Evolutionary conservation across 2,113 vertebrate species (phyloP).

Genomic region (Caretta caretta): DNA sequence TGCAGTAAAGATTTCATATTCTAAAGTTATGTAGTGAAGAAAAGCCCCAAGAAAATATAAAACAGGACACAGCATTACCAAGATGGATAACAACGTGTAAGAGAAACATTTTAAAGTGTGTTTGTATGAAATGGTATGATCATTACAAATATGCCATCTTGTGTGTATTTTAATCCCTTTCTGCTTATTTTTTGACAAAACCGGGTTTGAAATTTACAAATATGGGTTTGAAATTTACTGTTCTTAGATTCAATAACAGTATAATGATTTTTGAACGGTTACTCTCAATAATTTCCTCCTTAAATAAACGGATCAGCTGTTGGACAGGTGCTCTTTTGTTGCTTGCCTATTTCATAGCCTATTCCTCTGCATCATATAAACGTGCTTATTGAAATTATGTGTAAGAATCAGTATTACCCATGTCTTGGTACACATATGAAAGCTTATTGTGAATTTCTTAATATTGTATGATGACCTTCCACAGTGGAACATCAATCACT

Average conservation of each 20-base stretch:
- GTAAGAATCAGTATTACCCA: background rate
- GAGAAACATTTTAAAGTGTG: background rate
- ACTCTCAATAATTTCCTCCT: slow-evolving; percentile 31
- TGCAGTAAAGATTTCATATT: fast-evolving
- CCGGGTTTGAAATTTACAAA: background rate
- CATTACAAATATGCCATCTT: background rate
- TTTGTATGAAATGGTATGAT: background rate
- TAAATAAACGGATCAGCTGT: background rate
- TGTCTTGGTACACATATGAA: background rate
- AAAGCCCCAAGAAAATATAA: background rate
- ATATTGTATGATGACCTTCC: background rate
- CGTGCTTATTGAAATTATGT: background rate
- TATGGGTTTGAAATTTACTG: background rate
- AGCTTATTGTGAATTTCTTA: background rate
- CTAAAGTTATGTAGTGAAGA: background rate
- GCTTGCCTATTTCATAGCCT: background rate
- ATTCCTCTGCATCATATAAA: background rate
- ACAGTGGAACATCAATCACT: background rate
- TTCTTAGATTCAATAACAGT: slow-evolving; percentile 10
- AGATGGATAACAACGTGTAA: background rate
- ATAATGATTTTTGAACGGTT: slow-evolving; percentile 16
- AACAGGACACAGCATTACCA: background rate
- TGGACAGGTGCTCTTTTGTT: background rate
- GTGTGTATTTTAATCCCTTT: background rate
- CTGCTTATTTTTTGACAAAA: background rate